These are phyloP conservation scores for Ispidina picta DNA, from an alignment of 2,797 vertebrate genomes.

Conservation along the genomic window DNA sequence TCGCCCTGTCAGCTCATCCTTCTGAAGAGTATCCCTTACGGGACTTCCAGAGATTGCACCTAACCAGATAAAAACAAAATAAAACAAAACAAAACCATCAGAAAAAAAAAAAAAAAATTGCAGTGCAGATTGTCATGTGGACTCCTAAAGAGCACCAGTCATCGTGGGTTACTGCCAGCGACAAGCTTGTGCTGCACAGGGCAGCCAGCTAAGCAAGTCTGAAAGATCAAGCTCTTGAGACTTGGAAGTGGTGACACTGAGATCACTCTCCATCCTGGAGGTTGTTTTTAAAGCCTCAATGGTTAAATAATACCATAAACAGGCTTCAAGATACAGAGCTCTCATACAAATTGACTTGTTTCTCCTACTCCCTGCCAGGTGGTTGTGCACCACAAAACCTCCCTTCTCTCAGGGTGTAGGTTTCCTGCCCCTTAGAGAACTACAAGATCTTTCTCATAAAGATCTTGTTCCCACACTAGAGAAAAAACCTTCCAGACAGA, in stretches of 20 bases:
- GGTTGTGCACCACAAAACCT: background rate
- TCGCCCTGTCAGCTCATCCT: background rate
- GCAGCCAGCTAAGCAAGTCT: background rate
- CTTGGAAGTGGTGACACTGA: fast-evolving
- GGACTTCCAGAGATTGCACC: background rate
- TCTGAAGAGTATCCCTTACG: background rate
- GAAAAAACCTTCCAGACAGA: background rate
- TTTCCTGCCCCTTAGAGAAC: background rate
- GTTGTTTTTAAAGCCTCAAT: background rate
- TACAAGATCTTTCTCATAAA: background rate
- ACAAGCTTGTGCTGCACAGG: background rate
- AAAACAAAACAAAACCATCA: too few species aligned
- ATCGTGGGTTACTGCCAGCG: fast-evolving
- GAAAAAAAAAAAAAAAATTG: too few species aligned
- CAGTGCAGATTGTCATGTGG: background rate
- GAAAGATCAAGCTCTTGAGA: background rate
- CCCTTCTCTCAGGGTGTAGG: background rate
- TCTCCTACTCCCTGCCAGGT: background rate
- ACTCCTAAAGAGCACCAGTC: background rate
- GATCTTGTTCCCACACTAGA: background rate
- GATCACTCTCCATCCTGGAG: background rate
- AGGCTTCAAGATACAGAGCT: background rate
- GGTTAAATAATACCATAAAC: background rate
- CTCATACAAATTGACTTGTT: fast-evolving
- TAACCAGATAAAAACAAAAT: background rate